phyloP scores from a whole-genome alignment of 2,888 invertebrate genomes.

The Dolichomitus sp. region DNA sequence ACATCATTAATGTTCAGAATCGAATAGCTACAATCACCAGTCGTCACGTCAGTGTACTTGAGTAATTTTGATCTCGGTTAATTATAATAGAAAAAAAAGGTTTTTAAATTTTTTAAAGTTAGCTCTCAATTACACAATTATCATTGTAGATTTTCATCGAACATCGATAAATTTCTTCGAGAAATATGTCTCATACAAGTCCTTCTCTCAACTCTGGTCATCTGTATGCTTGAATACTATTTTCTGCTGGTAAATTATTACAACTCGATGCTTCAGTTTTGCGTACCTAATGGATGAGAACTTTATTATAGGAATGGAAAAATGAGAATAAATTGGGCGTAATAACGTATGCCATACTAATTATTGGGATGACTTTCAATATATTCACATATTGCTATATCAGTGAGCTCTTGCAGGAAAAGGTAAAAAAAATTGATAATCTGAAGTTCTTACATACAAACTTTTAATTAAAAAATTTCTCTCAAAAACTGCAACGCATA shows the following conservation, averaged over 20 bases:
- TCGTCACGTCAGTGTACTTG: too few relatives aligned
- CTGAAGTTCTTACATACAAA: neutral
- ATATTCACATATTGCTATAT: too few relatives aligned
- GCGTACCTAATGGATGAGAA: too few relatives aligned
- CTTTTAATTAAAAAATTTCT: too few relatives aligned
- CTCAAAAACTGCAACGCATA: too few relatives aligned
- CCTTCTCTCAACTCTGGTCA: constrained; percentile 77
- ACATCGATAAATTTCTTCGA: too few relatives aligned
- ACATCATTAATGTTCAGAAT: neutral
- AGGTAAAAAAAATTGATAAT: constrained; percentile 73
- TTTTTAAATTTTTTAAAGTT: too few relatives aligned
- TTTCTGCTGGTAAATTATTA: constrained; percentile 74
- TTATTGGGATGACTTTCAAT: constrained; percentile 41
- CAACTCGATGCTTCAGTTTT: neutral
- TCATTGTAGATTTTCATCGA: too few relatives aligned
- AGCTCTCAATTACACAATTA: neutral
- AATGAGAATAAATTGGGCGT: constrained; percentile 36
- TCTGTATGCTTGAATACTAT: constrained; percentile 80
- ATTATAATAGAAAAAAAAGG: neutral
- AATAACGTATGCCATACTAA: constrained; percentile 47
- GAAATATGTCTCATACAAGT: too few relatives aligned
- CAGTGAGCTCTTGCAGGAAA: constrained; percentile 76
- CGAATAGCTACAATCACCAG: constrained; percentile 72
- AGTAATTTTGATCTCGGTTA: too few relatives aligned
- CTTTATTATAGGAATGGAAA: constrained; percentile 55